Evolutionary conservation across 2,797 vertebrate genomes (phyloP).

Genomic region (Melopsittacus undulatus): DNA sequence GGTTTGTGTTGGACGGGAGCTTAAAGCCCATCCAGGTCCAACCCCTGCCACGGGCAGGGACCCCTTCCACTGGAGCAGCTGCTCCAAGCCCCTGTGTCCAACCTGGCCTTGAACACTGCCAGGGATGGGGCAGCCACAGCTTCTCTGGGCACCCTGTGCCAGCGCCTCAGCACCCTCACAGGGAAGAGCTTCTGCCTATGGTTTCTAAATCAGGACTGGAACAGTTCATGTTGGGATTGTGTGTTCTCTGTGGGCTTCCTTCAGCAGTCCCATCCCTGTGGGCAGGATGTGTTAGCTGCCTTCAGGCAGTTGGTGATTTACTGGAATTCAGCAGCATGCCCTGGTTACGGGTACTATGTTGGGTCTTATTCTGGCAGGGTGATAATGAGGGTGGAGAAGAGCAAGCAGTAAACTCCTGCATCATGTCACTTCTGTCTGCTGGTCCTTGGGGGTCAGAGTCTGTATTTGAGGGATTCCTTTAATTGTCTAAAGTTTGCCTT

Average conservation of each 20-base stretch:
- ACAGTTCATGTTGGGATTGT: fast-evolving
- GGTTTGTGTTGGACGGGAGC: neutral
- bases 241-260: neutral
- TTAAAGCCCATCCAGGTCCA: neutral
- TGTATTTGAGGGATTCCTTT: neutral
- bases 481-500: neutral
- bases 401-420: neutral
- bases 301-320: neutral
- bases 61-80: neutral
- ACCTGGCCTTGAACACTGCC: neutral
- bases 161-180: neutral
- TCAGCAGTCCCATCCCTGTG: neutral
- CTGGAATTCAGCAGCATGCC: neutral
- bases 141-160: neutral
- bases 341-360: neutral
- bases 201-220: fast-evolving
- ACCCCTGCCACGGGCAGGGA: no score
- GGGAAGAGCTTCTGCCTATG: neutral
- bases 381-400: neutral
- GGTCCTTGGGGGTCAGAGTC: neutral
- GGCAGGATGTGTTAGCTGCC: neutral
- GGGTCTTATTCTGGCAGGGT: neutral
- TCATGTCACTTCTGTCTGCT: fast-evolving
- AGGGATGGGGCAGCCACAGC: neutral
- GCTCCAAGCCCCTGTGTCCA: neutral